Evolutionary conservation across 2,888 invertebrate species (phyloP).

Genomic region (Nymphalis c-album): DNA sequence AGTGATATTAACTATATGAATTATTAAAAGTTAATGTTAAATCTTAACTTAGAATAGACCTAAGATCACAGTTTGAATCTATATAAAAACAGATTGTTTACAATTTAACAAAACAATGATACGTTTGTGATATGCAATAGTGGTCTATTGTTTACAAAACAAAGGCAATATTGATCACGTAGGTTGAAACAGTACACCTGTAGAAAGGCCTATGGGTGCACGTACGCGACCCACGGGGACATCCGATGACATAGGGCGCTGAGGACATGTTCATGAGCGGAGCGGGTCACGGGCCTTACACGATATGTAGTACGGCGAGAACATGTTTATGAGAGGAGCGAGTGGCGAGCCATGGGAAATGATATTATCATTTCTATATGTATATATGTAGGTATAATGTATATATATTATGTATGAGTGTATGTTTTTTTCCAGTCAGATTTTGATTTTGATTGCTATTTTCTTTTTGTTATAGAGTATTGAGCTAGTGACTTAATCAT

Average conservation of each 20-base stretch:
- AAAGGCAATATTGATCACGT: constrained; percentile 36
- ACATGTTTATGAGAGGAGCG: neutral
- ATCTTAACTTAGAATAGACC: no score
- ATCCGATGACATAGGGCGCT: constrained; percentile 46
- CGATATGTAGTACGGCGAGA: neutral
- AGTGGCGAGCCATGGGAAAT: neutral
- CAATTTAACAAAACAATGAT: constrained; percentile 21
- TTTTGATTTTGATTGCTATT: no score
- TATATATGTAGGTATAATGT: no score
- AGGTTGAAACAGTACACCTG: constrained; percentile 39
- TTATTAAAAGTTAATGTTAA: no score
- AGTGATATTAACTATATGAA: no score
- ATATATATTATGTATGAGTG: no score
- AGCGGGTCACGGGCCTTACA: constrained; percentile 3
- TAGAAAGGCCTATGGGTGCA: constrained; percentile 45
- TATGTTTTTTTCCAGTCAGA: no score
- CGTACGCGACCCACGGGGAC: constrained; percentile 63
- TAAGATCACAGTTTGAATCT: no score
- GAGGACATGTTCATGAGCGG: constrained; percentile 1
- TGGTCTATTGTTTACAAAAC: constrained; percentile 38
- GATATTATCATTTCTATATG: no score
- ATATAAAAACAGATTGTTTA: neutral
- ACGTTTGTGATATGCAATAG: constrained; percentile 27
- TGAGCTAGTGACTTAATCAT: no score
- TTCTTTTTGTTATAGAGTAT: no score